Conservation (phyloP, 2,113 vertebrate species). For the Baryphthengus martii region DNA sequence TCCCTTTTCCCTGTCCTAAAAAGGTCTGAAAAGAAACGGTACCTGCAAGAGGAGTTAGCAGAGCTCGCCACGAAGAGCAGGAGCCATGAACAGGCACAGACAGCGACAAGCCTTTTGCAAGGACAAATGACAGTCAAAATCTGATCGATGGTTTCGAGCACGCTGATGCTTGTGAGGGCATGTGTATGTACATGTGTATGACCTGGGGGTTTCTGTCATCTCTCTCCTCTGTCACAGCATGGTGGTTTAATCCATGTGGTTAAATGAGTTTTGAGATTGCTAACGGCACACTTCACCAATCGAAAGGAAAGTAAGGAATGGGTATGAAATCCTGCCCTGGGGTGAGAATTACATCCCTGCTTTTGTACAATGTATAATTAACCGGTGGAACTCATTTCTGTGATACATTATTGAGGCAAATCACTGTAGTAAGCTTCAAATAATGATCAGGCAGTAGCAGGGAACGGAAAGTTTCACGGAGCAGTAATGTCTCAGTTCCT, state of each 20-base stretch:
- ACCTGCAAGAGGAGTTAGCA: not conserved
- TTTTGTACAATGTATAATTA: conserved; percentile 1
- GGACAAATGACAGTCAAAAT: not conserved
- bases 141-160: not conserved
- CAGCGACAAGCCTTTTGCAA: not conserved
- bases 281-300: not conserved
- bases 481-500: not conserved
- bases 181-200: not conserved
- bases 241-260: not conserved
- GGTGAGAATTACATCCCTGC: not conserved
- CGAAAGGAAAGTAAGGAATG: not conserved
- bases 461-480: not conserved
- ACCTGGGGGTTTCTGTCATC: not conserved
- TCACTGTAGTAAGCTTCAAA: not conserved
- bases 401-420: not conserved
- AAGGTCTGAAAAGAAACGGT: not conserved
- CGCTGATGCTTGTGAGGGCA: not conserved
- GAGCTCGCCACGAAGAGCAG: not conserved
- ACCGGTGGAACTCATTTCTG: not conserved
- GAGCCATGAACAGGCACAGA: not conserved
- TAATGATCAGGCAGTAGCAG: not conserved
- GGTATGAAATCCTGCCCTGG: not conserved
- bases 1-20: not conserved
- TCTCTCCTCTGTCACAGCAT: not conserved
- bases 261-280: not conserved